Conservation (phyloP, 2,113 vertebrate genomes). For the Corydoras sp. region DNA sequence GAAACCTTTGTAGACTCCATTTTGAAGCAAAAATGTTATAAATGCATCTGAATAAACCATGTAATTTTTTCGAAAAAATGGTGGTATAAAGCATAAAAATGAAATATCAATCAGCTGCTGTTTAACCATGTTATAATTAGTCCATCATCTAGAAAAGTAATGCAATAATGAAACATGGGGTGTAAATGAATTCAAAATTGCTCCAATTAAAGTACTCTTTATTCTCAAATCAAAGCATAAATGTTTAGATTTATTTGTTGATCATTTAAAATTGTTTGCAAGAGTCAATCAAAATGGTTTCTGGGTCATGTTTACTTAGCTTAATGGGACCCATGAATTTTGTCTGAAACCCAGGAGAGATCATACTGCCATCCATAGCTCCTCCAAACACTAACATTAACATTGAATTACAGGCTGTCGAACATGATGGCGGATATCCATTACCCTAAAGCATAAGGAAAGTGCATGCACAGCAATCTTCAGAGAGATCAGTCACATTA, state of each 20-base stretch:
- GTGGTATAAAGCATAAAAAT: slow-evolving; percentile 40
- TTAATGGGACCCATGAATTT: slow-evolving; percentile 37
- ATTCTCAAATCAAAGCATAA: slow-evolving; percentile 28
- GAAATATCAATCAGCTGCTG: slow-evolving; percentile 41
- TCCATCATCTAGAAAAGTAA: slow-evolving; percentile 39
- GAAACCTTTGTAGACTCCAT: too few species aligned
- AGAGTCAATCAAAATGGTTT: slow-evolving; percentile 38
- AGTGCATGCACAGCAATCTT: slow-evolving; percentile 34
- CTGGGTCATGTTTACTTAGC: slow-evolving; percentile 38
- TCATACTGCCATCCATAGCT: slow-evolving; percentile 12
- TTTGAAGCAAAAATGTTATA: slow-evolving; percentile 40
- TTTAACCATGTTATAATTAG: slow-evolving; percentile 40
- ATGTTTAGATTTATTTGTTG: slow-evolving; percentile 16
- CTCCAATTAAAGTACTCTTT: slow-evolving; percentile 42
- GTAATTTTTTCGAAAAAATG: slow-evolving; percentile 36
- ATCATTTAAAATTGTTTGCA: slow-evolving; percentile 20
- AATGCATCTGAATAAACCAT: slow-evolving; percentile 54
- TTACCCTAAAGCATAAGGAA: slow-evolving; percentile 34
- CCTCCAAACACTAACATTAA: slow-evolving; percentile 35
- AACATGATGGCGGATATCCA: slow-evolving; percentile 32
- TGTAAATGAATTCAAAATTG: slow-evolving; percentile 45
- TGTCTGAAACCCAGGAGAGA: slow-evolving; percentile 11
- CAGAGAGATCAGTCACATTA: slow-evolving; percentile 34
- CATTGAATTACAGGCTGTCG: slow-evolving; percentile 34
- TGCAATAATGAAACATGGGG: slow-evolving; percentile 42